Evolutionary conservation across 2,113 vertebrate genomes (phyloP).

Genomic region (Xerus inauris): DNA sequence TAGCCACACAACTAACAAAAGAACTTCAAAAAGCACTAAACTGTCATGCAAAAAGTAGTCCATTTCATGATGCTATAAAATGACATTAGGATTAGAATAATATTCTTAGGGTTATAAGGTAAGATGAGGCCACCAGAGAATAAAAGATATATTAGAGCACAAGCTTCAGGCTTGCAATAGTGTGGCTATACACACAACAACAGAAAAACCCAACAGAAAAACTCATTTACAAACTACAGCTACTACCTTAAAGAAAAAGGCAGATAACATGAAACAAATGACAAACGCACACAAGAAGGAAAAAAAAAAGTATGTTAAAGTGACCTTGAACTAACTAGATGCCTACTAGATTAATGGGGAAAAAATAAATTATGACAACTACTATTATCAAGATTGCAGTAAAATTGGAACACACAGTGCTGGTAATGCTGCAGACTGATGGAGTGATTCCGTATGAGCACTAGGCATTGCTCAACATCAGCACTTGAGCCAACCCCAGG

Average conservation of each 20-base stretch:
- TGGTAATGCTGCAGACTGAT: not conserved
- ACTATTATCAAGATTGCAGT: not conserved
- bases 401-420: not conserved
- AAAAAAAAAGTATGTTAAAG: slow-evolving; percentile 18
- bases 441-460: not conserved
- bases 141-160: not conserved
- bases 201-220: not conserved
- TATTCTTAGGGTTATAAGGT: not conserved
- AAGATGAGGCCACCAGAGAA: not conserved
- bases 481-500: not conserved
- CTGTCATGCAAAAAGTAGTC: not conserved
- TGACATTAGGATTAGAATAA: not conserved
- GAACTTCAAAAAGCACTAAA: not conserved
- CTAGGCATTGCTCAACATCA: not conserved
- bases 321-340: slow-evolving; percentile 25
- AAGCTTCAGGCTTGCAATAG: not conserved
- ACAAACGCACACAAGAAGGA: not conserved
- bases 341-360: slow-evolving; percentile 2
- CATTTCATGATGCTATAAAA: not conserved
- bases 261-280: slow-evolving; percentile 48
- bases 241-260: slow-evolving; percentile 23
- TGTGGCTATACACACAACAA: not conserved
- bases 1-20: slow-evolving; percentile 47
- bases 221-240: slow-evolving; percentile 39
- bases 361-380: slow-evolving; percentile 5